phyloP scores from a whole-genome alignment of 2,797 vertebrate species.

The Periophthalmus magnuspinnatus region DNA sequence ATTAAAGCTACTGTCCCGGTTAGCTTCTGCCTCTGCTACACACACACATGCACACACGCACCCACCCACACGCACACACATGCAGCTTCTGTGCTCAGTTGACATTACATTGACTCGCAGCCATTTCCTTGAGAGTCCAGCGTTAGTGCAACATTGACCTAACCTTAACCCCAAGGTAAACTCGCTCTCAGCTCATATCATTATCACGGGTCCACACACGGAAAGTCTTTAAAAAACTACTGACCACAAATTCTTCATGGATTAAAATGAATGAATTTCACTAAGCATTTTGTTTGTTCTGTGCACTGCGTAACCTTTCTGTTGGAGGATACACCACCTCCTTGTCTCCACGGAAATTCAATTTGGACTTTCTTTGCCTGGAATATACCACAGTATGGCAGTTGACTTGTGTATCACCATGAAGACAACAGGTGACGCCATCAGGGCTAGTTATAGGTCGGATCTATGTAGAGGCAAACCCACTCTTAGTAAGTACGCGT shows the following conservation, averaged over 20 bases:
- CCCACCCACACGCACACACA: slow-evolving; percentile 9
- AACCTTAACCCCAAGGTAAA: slow-evolving; percentile 7
- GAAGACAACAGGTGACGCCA: too few relatives aligned
- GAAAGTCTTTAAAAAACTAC: background rate
- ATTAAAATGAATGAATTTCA: background rate
- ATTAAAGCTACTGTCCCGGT: slow-evolving; percentile 47
- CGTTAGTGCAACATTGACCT: slow-evolving; percentile 5
- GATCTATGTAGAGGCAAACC: too few relatives aligned
- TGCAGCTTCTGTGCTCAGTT: background rate
- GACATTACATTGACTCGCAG: slow-evolving; percentile 3
- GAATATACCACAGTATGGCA: background rate
- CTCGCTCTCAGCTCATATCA: background rate
- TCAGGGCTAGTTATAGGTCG: too few relatives aligned
- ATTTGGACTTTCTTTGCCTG: background rate
- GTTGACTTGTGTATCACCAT: too few relatives aligned
- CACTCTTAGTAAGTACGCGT: too few relatives aligned
- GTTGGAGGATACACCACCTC: too few relatives aligned
- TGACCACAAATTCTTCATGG: background rate
- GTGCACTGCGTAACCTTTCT: background rate
- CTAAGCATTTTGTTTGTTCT: too few relatives aligned
- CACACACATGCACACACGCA: slow-evolving; percentile 5
- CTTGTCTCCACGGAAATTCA: too few relatives aligned
- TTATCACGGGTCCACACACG: background rate
- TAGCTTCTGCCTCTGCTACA: slow-evolving; percentile 20
- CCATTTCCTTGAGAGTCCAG: background rate